A percentile compares a stretch with the other conserved stretches of the same genome.
These are phyloP conservation scores for Nansenia antarctica DNA, from an alignment of 2,113 vertebrate genomes.

Conservation along the genomic window DNA sequence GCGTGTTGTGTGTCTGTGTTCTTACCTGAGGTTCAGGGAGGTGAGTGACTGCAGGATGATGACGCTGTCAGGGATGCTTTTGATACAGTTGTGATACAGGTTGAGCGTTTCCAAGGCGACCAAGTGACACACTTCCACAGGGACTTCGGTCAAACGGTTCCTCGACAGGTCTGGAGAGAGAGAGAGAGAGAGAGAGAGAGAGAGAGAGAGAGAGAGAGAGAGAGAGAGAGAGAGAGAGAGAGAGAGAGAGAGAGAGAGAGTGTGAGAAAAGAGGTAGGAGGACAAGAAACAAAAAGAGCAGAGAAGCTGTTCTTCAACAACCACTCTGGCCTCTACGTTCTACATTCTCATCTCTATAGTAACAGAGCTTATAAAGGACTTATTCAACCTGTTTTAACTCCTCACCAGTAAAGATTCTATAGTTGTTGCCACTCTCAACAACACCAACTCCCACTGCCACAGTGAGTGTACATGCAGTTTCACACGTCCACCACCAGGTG, in stretches of 20 bases:
- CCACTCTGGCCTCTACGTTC: too few species aligned
- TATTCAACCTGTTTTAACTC: too few species aligned
- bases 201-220: constrained; percentile 35
- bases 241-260: constrained; percentile 3
- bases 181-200: constrained; percentile 38
- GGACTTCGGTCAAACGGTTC: constrained; percentile 89
- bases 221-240: constrained; percentile 17
- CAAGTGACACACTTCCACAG: constrained; percentile 86
- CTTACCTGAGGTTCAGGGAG: constrained; percentile 92
- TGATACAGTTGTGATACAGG: constrained; percentile 95
- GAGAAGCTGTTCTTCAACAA: too few species aligned
- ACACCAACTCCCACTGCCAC: not conserved
- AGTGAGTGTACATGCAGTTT: constrained; percentile 1
- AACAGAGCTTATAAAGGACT: too few species aligned
- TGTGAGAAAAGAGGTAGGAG: not conserved
- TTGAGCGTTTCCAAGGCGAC: constrained; percentile 93
- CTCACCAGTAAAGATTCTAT: not conserved
- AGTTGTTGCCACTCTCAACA: constrained; percentile 4
- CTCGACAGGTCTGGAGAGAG: constrained; percentile 87
- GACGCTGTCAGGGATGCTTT: constrained; percentile 88
- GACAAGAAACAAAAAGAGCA: too few species aligned
- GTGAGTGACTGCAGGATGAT: constrained; percentile 89
- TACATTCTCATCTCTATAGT: too few species aligned
- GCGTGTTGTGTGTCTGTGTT: not conserved
- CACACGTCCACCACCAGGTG: constrained; percentile 2